Percentiles rank a stretch among this genome's conserved stretches.
phyloP scores from a whole-genome alignment of 1,140 invertebrate species.

The Zaprionus lachaisei region DNA sequence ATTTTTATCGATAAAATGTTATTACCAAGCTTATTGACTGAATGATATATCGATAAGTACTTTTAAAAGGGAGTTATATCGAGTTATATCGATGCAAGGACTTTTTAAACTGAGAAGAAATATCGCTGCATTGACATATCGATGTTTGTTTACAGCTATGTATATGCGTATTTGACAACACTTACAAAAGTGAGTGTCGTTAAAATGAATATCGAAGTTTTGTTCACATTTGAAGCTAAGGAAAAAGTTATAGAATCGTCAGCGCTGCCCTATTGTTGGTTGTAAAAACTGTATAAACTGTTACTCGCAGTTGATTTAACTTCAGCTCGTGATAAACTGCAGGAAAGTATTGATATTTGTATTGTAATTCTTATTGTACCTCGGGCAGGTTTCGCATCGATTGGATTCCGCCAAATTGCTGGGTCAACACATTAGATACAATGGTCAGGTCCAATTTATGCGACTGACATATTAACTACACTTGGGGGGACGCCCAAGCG shows the following conservation, averaged over 20 bases:
- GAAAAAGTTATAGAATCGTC: not conserved
- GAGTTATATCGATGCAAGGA: not conserved
- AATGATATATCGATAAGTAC: not conserved
- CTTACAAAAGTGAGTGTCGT: not conserved
- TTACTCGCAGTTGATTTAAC: not conserved
- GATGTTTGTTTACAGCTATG: too few relatives aligned
- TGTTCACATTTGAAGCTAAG: too few relatives aligned
- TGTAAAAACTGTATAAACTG: not conserved
- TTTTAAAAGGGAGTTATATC: not conserved
- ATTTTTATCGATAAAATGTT: not conserved
- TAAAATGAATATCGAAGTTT: not conserved
- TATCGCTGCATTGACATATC: not conserved
- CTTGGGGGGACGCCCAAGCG: constrained; percentile 53
- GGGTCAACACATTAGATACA: constrained; percentile 29
- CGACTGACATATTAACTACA: constrained; percentile 62
- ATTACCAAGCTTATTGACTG: not conserved
- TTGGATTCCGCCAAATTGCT: constrained; percentile 44
- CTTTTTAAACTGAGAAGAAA: not conserved
- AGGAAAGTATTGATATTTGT: not conserved
- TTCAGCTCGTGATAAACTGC: not conserved
- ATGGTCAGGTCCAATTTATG: constrained; percentile 63
- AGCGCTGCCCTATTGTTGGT: not conserved
- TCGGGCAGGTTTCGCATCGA: not conserved
- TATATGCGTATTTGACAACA: not conserved
- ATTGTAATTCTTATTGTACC: not conserved